Base-by-base conservation (phyloP, 2,797 vertebrate species). In the Acanthurus tractus region DNA sequence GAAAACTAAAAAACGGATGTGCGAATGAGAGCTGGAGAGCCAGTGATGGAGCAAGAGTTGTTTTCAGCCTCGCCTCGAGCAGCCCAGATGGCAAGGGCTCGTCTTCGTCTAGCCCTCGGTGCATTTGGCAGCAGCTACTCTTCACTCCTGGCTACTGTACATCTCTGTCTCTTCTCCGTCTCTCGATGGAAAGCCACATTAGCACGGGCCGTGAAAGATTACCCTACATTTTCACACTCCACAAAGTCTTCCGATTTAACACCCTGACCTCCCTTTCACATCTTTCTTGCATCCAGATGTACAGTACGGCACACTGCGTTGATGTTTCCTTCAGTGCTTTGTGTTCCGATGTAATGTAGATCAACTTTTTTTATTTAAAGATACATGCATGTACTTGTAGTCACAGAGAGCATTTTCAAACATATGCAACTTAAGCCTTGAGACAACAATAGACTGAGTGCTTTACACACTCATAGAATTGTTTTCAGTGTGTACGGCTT, bases 61-160 rank as follows among this genome's bases (percentile, higher is more conserved):
- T 91, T 93, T 92, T 89, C 87, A 90, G 84, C 86, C 64, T 92
- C 40, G 93, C 93, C 93, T 89, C 52, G 46, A 90, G 93, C 88
- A 23, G 81, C 84, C 90, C 90, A 93, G 90, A 93, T 94, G 93
- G 92, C 86, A 65, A 70, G 76, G 79, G 82, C 83, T 88, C 81
- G 54, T 89, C 88, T 92, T 73, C 65, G 65, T 90, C 85, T 89
- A 71, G 87, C 92, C 90, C 87, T 89, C 72, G 62, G 89, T 87
- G 84, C 85, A 85, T 88, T 92, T 95, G 93, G 92, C 91, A 90
- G 91, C 78, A 82, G 81, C 75, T 78, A 92, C 91, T 93, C 90
- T 71, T 83, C 82, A 82, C 82, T 84, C 84, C 84, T 88, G 85
- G 83, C 87, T 79, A 85, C 87, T 82, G 79, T 72, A 75, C 66